Base-by-base conservation (phyloP, 1,140 invertebrate species). In the Ostrea denselamellosa region DNA sequence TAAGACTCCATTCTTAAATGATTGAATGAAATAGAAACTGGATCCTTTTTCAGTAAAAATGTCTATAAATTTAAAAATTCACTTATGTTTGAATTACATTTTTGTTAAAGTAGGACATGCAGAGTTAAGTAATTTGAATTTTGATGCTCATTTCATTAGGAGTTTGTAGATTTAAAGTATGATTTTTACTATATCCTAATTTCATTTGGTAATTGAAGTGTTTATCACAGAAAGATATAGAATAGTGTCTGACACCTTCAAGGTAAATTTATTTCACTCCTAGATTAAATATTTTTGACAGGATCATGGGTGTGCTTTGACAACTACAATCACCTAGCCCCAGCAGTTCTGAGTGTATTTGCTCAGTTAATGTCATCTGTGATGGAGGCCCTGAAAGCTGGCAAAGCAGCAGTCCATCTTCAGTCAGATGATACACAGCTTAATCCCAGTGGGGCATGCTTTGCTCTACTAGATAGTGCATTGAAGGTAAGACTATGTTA, bases 291-390 rank as follows among this genome's bases (percentile, higher is more conserved):
- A 14, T 12, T 81, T n/a, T 83, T 88, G 65, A 71, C 90, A 92
- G 94, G 94, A 10, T 94, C 91, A 83, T 95, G 94, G 94, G 90
- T 94, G 0, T 92, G 92, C 51, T 95, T 95, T 89, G 93, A 93
- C 87, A 93, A 93, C 85, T 82, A 94, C 19, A 92, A 92, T 77
- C 85, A 90, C 25, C 86, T 94, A 0, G 53, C 88, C 7, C 90
- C 93, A 9, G 77, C 93, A 1, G 92, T 93, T 7, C 89, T 95
- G 34, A 94, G 93, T 83, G 90, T 93, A 10, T 92, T 94, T 81
- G 90, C 94, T 22, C 93, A 94, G 87, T 89, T 94, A 3, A 92
- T 94, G 53, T 89, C 91, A 0, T 89, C 93, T 19, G 91, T 95
- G 8, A 90, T 94, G 89, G 91, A 91, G 56, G 93, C 93, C 22